Conservation (phyloP, 2,888 invertebrate species). For the Acleris sparsana region DNA sequence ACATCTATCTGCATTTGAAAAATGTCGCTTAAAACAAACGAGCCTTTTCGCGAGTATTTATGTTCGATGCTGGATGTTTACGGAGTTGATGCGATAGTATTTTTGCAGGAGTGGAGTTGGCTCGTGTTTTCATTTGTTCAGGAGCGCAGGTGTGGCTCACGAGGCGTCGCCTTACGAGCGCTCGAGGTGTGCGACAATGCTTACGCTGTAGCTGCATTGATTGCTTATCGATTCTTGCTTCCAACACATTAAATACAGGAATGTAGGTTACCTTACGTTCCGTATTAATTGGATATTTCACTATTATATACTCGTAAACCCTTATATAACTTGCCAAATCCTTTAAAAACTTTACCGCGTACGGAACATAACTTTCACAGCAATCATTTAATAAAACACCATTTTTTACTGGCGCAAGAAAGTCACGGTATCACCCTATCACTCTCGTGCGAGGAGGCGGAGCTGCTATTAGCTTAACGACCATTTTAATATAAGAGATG, state of each 20-base stretch:
- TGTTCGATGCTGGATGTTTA: conserved; percentile 32
- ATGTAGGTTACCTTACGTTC: neutral
- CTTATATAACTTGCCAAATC: conserved; percentile 50
- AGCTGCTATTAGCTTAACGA: conserved; percentile 81
- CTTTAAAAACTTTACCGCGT: conserved; percentile 9
- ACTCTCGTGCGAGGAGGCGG: conserved; percentile 66
- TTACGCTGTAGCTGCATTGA: conserved; percentile 23
- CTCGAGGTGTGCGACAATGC: conserved; percentile 20
- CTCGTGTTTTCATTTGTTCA: conserved; percentile 29
- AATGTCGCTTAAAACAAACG: conserved; percentile 31
- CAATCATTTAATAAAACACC: conserved; percentile 36
- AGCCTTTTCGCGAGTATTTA: conserved; percentile 27
- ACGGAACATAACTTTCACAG: conserved; percentile 15
- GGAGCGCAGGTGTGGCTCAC: conserved; percentile 29
- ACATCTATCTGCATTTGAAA: conserved; percentile 21
- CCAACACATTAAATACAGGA: too few relatives aligned
- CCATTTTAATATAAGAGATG: conserved; percentile 82
- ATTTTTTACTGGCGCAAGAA: conserved; percentile 63
- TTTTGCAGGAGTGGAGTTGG: conserved; percentile 25
- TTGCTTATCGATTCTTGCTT: conserved; percentile 28
- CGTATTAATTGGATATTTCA: neutral
- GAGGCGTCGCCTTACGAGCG: conserved; percentile 16
- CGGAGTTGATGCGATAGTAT: conserved; percentile 34
- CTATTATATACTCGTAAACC: too few relatives aligned
- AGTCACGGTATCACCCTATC: conserved; percentile 67